Base-by-base conservation (phyloP, 2,113 vertebrate genomes). In the Siniperca knerii region DNA sequence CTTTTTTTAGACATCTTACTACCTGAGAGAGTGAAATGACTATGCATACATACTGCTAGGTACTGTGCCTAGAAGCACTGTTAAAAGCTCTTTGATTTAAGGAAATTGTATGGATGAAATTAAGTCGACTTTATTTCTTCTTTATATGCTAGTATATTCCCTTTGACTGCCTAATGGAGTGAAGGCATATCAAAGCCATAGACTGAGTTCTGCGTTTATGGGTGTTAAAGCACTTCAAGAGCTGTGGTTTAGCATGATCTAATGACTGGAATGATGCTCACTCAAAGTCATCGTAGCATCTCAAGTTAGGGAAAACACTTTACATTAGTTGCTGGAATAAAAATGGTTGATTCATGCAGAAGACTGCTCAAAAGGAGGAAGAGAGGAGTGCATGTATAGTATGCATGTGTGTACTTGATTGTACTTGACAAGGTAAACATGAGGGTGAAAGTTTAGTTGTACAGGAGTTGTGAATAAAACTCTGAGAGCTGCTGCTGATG, bases 181-280 rank as follows among this genome's bases (percentile, higher is more conserved):
- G 83, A 91, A 88, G 84, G 58, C 81, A 84, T 92, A 93, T 92
- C 90, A 94, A 88, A 91, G 79, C 67, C n/a, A 3, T 54, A 81
- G 84, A 93, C 90, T 89, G 88, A 93, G 83, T 82, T 83, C 76
- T 85, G 81, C 92, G 81, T 95, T 94, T 92, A 92, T 77, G 62
- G 75, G 80, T 87, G 80, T 90, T 91, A 87, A 91, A 94, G 87
- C 42, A n/a, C 89, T 91, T 92, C 80, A 76, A 86, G 83, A 92
- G 87, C 76, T 64, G 77, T 86, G 87, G 84, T 90, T 90, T 83
- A 82, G 86, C 77, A 61, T 87, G 85, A 92, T 84, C 89, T 89
- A 93, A 93, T 90, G 88, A 91, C 83, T 89, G 81, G 77, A 93
- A 89, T 85, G 81, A 88, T 81, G 85, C 87, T 87, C 73, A 84